Base-by-base conservation (phyloP, 2,113 vertebrate genomes). In the Aegithalos caudatus region DNA sequence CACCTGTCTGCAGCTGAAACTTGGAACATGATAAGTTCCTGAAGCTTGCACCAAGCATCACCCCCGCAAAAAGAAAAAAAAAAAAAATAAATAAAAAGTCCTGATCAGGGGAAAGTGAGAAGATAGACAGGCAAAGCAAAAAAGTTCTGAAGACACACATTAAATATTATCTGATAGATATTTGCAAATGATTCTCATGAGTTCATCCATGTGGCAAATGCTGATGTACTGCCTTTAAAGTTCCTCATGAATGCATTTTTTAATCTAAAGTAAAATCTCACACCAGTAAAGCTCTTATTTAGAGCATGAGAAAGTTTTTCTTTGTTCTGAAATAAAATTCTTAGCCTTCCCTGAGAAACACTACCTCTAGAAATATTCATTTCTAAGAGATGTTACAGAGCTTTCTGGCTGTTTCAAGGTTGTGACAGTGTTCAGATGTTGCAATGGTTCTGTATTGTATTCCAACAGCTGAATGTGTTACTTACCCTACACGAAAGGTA, bases 231-330 rank as follows among this genome's bases (percentile, higher is more conserved):
- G 53, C 70, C 57, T 91, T 95, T 56, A 61, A 92, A 85, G 65
- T 85, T 97, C 29, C 61, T 27, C 65, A 79, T 90, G 87, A 95
- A 85, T 76, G 61, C 48, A 58, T 67, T 93, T 92, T 96, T 93
- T 60, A 92, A 90, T 93, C 78, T 91, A 57, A 76, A 88, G 50
- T 57, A 79, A 73, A 87, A 92, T 35, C 90, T 81, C 31, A 42
- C 15, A 35, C 37, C 17, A 69, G 57, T 56, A 80, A 71, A 53
- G 2, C 25, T 87, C n/a, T 82, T 84, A 74, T 78, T 92, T 71
- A 64, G 35, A 67, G 25, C 21, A 9, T 44, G 24, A 82, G 40
- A 80, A 90, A 72, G 5, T 76, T 91, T 79, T 19, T 60, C 28
- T 95, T 94, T 88, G 48, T 82, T 91, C 69, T 89, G 45, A 91